These are phyloP conservation scores for Belonocnema kinseyi DNA, from an alignment of 1,140 invertebrate genomes.

Conservation along the genomic window DNA sequence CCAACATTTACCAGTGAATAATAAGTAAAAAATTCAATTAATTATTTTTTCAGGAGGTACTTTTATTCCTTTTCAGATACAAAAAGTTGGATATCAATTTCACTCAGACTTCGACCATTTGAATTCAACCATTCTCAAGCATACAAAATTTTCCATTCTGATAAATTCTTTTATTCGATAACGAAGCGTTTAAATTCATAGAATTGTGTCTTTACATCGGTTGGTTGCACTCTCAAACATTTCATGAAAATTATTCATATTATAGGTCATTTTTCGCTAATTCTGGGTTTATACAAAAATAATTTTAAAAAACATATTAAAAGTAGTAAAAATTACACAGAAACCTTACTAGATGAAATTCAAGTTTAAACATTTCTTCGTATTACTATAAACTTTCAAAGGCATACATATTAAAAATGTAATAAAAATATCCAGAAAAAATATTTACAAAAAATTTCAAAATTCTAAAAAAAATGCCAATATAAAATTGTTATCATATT, in stretches of 20 bases:
- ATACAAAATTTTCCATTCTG: background rate
- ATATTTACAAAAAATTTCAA: background rate
- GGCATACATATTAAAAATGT: background rate
- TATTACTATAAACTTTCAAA: too few species aligned
- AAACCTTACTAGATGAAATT: too few species aligned
- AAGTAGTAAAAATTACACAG: too few species aligned
- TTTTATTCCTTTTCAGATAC: constrained; percentile 14
- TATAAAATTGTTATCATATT: background rate
- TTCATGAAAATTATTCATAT: background rate
- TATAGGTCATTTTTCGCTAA: background rate
- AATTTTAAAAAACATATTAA: too few species aligned
- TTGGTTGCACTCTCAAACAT: background rate
- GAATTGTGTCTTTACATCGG: constrained; percentile 5
- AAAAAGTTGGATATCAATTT: background rate
- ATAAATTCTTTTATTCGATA: constrained; percentile 26
- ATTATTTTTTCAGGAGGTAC: background rate
- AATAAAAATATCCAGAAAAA: background rate
- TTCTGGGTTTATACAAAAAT: background rate
- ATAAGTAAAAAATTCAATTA: background rate
- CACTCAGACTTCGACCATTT: background rate
- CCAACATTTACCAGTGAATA: background rate
- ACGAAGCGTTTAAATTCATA: constrained; percentile 16
- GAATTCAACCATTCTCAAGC: constrained; percentile 6
- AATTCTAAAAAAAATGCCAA: background rate
- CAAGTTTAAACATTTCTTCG: too few species aligned